Evolutionary conservation across 2,888 invertebrate genomes (phyloP).

Genomic region (Amphimallon solstitiale): DNA sequence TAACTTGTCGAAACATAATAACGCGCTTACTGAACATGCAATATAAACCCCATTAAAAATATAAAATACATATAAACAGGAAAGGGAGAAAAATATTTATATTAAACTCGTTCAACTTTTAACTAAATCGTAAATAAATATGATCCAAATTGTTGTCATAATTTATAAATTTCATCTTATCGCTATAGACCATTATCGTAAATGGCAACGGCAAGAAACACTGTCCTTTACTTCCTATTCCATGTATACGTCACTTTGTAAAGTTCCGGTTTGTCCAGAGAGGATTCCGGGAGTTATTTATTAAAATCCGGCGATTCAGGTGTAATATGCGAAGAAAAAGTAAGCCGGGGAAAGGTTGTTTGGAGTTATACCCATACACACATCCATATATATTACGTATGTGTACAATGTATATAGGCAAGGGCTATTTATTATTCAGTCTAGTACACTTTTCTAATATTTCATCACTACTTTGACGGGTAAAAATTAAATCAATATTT

Average conservation of each 20-base stretch:
- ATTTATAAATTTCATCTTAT: conserved; percentile 21
- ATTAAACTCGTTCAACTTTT: background rate
- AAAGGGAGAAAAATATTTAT: background rate
- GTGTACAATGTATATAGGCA: no score
- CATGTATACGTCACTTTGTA: conserved; percentile 4
- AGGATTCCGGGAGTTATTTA: conserved; percentile 9
- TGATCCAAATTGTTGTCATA: background rate
- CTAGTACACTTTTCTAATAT: no score
- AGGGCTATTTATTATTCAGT: no score
- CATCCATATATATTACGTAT: no score
- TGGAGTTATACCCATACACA: background rate
- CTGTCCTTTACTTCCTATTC: conserved; percentile 10
- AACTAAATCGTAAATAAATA: background rate
- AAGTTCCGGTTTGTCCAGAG: background rate
- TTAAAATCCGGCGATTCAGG: conserved; percentile 3
- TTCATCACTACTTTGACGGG: no score
- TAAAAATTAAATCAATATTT: no score
- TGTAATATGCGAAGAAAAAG: background rate
- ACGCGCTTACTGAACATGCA: conserved; percentile 8
- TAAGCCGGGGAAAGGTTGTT: background rate
- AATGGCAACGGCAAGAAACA: conserved; percentile 5
- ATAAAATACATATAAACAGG: background rate
- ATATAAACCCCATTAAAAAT: background rate
- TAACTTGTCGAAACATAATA: conserved; percentile 15
- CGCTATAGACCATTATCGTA: conserved; percentile 4